These are phyloP conservation scores for Meiosimyza decipiens DNA, from an alignment of 2,888 invertebrate species.

Conservation along the genomic window DNA sequence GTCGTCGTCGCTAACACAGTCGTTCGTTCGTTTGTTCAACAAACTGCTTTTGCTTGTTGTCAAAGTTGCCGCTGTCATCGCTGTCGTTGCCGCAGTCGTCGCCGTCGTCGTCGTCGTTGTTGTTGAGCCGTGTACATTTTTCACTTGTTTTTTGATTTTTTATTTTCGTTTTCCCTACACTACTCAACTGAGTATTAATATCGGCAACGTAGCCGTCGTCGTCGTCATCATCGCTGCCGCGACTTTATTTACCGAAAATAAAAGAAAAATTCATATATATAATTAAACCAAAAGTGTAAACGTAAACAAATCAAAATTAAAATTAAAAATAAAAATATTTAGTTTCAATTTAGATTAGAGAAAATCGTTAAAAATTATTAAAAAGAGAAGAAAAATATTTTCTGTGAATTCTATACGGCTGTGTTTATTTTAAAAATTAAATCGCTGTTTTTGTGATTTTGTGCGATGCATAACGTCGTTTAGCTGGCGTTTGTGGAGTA, in stretches of 20 bases:
- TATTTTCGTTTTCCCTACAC: background rate
- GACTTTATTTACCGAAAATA: background rate
- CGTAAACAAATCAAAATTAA: conserved; percentile 1
- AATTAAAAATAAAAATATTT: conserved; percentile 16
- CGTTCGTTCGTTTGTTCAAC: too few species aligned
- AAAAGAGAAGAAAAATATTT: conserved; percentile 19
- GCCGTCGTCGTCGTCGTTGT: background rate
- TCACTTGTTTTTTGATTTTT: background rate
- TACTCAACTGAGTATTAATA: background rate
- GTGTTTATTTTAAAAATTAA: conserved; percentile 6
- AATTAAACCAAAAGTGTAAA: conserved; percentile 14
- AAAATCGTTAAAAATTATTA: conserved; percentile 23
- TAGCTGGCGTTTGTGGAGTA: background rate
- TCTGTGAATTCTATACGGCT: conserved; percentile 17
- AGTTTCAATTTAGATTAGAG: conserved; percentile 10
- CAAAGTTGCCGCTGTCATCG: background rate
- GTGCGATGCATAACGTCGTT: conserved; percentile 27
- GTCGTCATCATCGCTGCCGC: background rate
- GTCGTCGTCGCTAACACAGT: conserved; percentile 13
- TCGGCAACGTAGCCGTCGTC: conserved; percentile 2
- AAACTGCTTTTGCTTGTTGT: too few species aligned
- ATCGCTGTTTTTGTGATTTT: conserved; percentile 26
- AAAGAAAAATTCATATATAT: background rate
- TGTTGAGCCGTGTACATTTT: background rate
- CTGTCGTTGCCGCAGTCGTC: background rate